Base-by-base conservation (phyloP, 2,888 invertebrate species). In the Diaphora mendica region DNA sequence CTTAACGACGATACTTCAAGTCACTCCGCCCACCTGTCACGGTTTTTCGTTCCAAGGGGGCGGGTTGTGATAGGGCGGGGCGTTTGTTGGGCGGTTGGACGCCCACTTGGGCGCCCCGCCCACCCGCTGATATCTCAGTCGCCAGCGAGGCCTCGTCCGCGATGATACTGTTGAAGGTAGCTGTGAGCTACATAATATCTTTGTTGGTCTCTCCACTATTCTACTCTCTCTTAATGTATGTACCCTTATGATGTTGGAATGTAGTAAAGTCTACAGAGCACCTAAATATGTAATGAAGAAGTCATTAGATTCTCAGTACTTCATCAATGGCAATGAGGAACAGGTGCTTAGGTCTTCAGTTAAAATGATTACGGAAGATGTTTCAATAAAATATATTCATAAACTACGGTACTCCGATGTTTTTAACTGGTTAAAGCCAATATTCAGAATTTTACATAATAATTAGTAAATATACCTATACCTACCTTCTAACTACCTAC, bases 1-100 rank as follows among this genome's bases (percentile, higher is more conserved):
- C 93, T 94, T 93, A 94, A 92, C 94, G 90, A 91, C 89, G 91
- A 94, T 93, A 92, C 93, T 94, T 94, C 89, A 93, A 88, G 59
- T 71, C 77, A 77, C 87, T 73, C 91, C 95, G 88, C 95, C 95
- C 91, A 93, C 92, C 92, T 94, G 94, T 92, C 94, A 93, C 86
- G 79, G 91, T 92, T 94, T 94, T 94, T 92, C 86, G 86, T 84
- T 77, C 79, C 42, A 82, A 79, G 73, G 76, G 86, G 94, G 93
- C 91, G 93, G 92, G 80, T 82, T 82, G 65, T 73, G 51, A 73
- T 79, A 92, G 84, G 95, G 94, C 92, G 93, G 92, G 80, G 81
- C 79, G 44, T 77, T 67, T 64, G 74, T 78, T 81, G 86, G 89
- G 89, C 90, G 86, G 59, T 77, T 79, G 75, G 82, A 91, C 93